Base-by-base conservation (phyloP, 1,140 invertebrate genomes). In the Panulirus ornatus region DNA sequence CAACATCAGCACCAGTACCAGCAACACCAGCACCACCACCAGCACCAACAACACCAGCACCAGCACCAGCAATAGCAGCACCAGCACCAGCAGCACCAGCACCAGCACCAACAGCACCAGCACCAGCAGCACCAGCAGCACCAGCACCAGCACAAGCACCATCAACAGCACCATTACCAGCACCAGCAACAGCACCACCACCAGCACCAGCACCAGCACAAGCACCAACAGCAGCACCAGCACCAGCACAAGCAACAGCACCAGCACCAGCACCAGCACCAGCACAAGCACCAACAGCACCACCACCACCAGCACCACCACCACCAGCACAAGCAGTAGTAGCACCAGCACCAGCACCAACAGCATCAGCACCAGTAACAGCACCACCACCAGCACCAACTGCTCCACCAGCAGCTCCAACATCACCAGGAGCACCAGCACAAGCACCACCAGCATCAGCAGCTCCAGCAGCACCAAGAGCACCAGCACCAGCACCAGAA, bases 191-290 rank as follows among this genome's bases (percentile, higher is more conserved):
- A 22, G 9, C 70, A 73, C 16, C 70, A 73, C 9, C 70, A 73
- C 9, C 70, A 73, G 16, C 70, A 73, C 30, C 70, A 73, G 16
- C 30, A 73, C 70, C 30, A 73, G 70, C 70, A 73, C 16, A 8
- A 73, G 9, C 70, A 73, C 16, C 70, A 73, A 16, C 70, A 22
- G 16, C 70, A 73, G 16, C 70, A 16, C 30, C 70, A 73, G 70
- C 70, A 73, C 70, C 70, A 73, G 16, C 70, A 73, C 70, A 8
- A 73, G 9, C 70, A 73, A 9, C 70, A 73, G 9, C 70, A 73
- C 70, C 70, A 73, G 70, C 70, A 73, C 70, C 70, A 34, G 16
- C 70, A 73, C 16, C 70, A 73, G 9, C 70, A 73, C 30, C n/a
- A 44, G 8, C 19, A 79, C 3, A 19, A 47, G 76, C 16, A 79